phyloP scores from a whole-genome alignment of 2,888 invertebrate genomes.

The Sinopyrophorus schimmeli region DNA sequence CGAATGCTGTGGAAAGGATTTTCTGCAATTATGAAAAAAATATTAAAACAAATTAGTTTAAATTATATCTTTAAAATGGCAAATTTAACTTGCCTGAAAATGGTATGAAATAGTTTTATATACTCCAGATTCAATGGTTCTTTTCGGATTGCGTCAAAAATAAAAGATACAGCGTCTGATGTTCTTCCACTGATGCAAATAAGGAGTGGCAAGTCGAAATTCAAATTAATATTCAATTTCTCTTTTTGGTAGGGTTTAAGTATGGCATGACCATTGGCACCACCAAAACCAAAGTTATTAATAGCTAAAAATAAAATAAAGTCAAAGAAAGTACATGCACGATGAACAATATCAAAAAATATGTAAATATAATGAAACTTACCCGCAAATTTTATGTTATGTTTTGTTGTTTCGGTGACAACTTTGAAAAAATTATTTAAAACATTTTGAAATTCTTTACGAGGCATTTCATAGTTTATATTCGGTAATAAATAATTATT shows the following conservation, averaged over 20 bases:
- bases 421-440: constrained; percentile 69
- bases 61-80: no score
- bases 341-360: constrained; percentile 35
- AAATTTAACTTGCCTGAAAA: constrained; percentile 42
- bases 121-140: constrained; percentile 65
- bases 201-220: constrained; percentile 71
- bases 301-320: constrained; percentile 64
- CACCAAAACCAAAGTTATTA: constrained; percentile 94
- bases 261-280: constrained; percentile 78
- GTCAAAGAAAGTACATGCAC: constrained; percentile 22
- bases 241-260: constrained; percentile 63
- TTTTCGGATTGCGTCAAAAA: constrained; percentile 67
- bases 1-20: constrained; percentile 2
- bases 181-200: constrained; percentile 79
- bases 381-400: constrained; percentile 1
- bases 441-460: constrained; percentile 60
- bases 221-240: constrained; percentile 63
- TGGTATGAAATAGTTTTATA: constrained; percentile 43
- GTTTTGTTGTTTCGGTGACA: constrained; percentile 72
- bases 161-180: constrained; percentile 69
- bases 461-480: constrained; percentile 66
- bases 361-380: neutral
- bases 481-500: constrained; percentile 82
- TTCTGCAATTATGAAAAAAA: no score
- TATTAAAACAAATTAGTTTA: no score